These are phyloP conservation scores for Chamaedrilus cognettii DNA, from an alignment of 2,888 invertebrate species.

Conservation along the genomic window DNA sequence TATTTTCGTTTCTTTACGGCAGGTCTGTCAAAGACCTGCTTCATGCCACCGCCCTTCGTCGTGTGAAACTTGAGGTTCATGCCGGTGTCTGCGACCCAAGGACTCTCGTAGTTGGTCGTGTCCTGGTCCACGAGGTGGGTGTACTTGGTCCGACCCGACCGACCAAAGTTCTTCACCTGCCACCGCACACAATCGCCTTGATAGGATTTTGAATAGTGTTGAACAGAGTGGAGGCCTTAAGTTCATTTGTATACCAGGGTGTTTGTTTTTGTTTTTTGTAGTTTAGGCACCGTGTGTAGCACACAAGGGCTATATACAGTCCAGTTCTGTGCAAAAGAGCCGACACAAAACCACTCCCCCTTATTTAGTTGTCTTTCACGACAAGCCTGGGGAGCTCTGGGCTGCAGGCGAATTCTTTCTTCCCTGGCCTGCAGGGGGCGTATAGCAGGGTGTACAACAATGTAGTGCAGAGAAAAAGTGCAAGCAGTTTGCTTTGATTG, in stretches of 20 bases:
- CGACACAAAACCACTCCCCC: too few species aligned
- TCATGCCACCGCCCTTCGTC: constrained; percentile 89
- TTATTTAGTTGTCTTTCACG: too few species aligned
- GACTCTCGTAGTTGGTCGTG: constrained; percentile 96
- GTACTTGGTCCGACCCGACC: constrained; percentile 98
- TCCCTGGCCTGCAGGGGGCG: too few species aligned
- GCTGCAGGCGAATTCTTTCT: too few species aligned
- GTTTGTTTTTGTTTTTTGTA: too few species aligned
- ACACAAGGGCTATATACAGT: too few species aligned
- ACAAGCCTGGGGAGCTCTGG: too few species aligned
- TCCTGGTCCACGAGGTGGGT: constrained; percentile 99
- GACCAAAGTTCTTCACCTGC: constrained; percentile 96
- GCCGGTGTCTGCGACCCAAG: constrained; percentile 92
- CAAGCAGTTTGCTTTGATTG: too few species aligned
- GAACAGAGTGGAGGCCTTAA: background rate
- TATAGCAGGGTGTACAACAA: too few species aligned
- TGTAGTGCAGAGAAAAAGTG: too few species aligned
- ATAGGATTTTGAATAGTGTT: background rate
- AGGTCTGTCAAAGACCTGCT: constrained; percentile 89
- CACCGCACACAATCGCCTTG: background rate
- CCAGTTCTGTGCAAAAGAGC: too few species aligned
- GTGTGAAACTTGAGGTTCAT: constrained; percentile 85
- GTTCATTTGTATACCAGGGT: constrained; percentile 12
- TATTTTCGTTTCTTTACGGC: constrained; percentile 12
- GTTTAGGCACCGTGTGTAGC: too few species aligned